phyloP scores from a whole-genome alignment of 2,888 invertebrate genomes.

The Crocallis elinguaria region DNA sequence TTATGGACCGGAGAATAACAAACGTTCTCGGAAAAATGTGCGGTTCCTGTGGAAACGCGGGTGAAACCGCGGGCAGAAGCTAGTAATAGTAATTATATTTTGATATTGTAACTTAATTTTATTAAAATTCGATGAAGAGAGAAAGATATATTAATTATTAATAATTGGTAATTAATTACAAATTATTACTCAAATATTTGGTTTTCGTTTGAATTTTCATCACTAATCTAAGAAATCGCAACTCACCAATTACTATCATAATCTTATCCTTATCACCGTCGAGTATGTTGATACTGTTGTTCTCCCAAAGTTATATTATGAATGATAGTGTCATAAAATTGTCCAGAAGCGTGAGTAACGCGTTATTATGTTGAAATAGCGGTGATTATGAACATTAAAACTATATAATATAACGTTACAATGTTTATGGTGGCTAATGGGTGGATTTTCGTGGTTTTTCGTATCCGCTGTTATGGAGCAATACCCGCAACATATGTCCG shows the following conservation, averaged over 20 bases:
- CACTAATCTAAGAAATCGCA: constrained; percentile 15
- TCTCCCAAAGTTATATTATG: constrained; percentile 16
- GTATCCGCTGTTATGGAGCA: constrained; percentile 18
- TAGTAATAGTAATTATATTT: too few species aligned
- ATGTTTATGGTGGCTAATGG: constrained; percentile 13
- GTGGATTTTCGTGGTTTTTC: constrained; percentile 21
- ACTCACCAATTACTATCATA: constrained; percentile 15
- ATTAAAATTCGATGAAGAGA: too few species aligned
- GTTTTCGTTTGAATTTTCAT: neutral
- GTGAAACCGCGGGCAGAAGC: too few species aligned
- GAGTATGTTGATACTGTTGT: constrained; percentile 14
- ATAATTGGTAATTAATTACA: too few species aligned
- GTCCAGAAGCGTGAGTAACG: constrained; percentile 23
- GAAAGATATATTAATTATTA: too few species aligned
- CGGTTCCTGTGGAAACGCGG: too few species aligned
- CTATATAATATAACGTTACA: constrained; percentile 7
- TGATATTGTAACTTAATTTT: too few species aligned
- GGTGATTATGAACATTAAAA: constrained; percentile 21
- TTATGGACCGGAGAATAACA: too few species aligned
- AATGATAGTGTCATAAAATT: constrained; percentile 26
- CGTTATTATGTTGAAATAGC: constrained; percentile 24
- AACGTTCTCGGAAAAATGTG: too few species aligned
- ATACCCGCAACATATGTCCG: constrained; percentile 2
- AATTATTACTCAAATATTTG: too few species aligned
- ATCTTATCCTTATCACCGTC: constrained; percentile 18